A percentile compares a stretch with the other conserved stretches of the same genome.
These are phyloP conservation scores for Tipula confusa DNA, from an alignment of 2,888 invertebrate species.

Conservation along the genomic window DNA sequence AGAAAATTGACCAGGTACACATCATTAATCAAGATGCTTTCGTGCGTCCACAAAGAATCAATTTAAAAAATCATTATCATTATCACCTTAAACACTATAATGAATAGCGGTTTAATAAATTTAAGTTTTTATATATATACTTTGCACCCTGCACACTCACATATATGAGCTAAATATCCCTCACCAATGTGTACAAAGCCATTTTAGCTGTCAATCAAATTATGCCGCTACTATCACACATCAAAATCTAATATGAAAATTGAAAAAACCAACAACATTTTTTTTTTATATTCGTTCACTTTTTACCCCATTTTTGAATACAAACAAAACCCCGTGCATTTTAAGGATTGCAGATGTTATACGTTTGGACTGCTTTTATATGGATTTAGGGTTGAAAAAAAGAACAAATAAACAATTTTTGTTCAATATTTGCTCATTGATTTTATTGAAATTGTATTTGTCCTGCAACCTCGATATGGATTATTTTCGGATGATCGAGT, in stretches of 20 bases:
- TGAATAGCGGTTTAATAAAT: not conserved
- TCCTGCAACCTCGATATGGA: not conserved
- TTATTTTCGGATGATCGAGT: constrained; percentile 28
- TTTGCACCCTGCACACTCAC: not conserved
- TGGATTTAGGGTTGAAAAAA: not conserved
- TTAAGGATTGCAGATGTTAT: constrained; percentile 26
- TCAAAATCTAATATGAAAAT: not conserved
- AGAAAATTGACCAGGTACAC: too few species aligned
- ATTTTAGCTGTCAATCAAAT: constrained; percentile 30
- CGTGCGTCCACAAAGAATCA: not conserved
- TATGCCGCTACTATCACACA: not conserved
- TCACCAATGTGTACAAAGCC: not conserved
- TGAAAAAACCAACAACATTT: constrained; percentile 26
- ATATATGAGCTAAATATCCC: not conserved
- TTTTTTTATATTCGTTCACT: not conserved
- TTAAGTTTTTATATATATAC: not conserved
- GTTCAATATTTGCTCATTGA: not conserved
- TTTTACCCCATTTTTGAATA: not conserved
- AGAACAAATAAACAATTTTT: not conserved
- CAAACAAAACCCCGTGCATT: not conserved
- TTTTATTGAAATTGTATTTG: not conserved
- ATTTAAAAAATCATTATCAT: not conserved
- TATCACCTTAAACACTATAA: not conserved
- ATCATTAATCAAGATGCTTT: not conserved
- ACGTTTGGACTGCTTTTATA: not conserved